phyloP scores from a whole-genome alignment of 1,140 invertebrate species.

The Platorchestia sp. region DNA sequence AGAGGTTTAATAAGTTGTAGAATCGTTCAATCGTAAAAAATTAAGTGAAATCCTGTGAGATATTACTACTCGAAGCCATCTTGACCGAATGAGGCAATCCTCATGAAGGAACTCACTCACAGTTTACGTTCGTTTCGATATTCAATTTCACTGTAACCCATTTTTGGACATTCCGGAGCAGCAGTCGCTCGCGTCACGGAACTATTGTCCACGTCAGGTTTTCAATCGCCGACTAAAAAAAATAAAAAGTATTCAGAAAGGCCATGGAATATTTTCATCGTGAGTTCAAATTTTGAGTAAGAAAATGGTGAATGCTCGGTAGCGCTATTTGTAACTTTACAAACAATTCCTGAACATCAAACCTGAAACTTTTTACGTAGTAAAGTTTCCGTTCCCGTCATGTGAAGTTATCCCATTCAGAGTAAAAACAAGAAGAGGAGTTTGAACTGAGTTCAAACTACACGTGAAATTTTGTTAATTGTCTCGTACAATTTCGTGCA shows the following conservation, averaged over 20 bases:
- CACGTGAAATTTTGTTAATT: too few species aligned
- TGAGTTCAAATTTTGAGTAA: not conserved
- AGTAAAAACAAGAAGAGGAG: not conserved
- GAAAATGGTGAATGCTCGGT: not conserved
- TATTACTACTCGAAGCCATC: not conserved
- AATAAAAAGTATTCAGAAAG: not conserved
- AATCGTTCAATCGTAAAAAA: not conserved
- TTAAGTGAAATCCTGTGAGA: not conserved
- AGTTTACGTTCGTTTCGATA: too few species aligned
- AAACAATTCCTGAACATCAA: not conserved
- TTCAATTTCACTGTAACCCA: too few species aligned
- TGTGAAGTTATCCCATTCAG: not conserved
- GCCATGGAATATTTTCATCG: not conserved
- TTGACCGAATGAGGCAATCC: not conserved
- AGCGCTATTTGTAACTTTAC: not conserved
- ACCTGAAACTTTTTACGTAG: not conserved
- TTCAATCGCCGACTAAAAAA: not conserved
- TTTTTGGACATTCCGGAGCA: too few species aligned
- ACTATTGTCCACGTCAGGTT: not conserved
- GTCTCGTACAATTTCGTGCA: too few species aligned
- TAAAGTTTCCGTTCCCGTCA: not conserved
- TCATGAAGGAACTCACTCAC: not conserved
- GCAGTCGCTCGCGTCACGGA: not conserved
- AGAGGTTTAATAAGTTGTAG: too few species aligned
- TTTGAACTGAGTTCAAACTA: too few species aligned